Evolutionary conservation across 2,113 vertebrate genomes (phyloP), one percentile per base, ranked within the genome.

Genomic region (Tupaia chinensis): DNA sequence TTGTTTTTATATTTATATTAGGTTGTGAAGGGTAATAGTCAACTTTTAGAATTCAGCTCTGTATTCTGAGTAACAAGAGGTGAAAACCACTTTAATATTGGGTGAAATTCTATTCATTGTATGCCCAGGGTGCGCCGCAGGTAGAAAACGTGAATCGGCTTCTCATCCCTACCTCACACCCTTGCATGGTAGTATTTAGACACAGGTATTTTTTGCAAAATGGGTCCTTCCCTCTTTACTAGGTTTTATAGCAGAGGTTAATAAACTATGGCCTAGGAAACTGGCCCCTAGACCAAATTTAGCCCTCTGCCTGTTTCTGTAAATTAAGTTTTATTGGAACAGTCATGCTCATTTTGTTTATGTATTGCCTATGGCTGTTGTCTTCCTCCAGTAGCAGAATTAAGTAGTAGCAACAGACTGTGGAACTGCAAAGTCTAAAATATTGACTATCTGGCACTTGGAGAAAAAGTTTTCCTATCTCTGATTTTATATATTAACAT

Each of bases 1-100:
- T n/a, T 94, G 70, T 22, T 89, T 95, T 84, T 69, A 25, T 65
- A 85, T 86, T 85, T 94, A 22, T 58, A 56, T 93, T 74, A 69
- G 54, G 27, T 60, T 58, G 7, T 68, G 63, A 93, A 97, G 61
- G 76, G 74, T 85, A 53, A 91, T 29, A 65, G 27, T 87, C 68
- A 83, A 7, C 66, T 27, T 76, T 12, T 0, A 5, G 84, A 84
- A 61, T 78, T 34, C 25, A 44, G 2, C 84, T 90, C 68, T 90
- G 61, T 92, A 54, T 65, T 63, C 87, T 56, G 65, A 91, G 27
- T 79, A 63, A 11, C 29, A 1, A 82, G 56, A 77, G 74, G 32
- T 23, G 25, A 29, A 16, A 70, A 58, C 85, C 72, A 54, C 32
- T 77, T 68, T 70, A 80, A 58, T 19, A 27, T 13, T 19, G 54